A percentile compares a stretch with the other conserved stretches of the same genome.
Evolutionary conservation across 2,888 invertebrate species (phyloP).

Genomic region (Lasius platythorax): DNA sequence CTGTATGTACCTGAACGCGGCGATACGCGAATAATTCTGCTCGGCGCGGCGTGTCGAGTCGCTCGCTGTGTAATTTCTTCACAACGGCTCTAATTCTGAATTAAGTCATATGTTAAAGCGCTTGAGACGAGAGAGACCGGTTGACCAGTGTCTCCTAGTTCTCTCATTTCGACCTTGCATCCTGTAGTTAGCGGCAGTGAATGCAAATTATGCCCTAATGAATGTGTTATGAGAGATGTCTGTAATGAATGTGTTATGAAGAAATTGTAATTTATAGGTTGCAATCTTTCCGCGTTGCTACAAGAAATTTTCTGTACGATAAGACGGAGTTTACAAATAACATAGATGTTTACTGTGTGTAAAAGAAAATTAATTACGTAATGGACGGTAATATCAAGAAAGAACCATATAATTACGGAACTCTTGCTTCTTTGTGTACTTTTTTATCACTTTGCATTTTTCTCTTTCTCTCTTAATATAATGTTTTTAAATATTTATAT

Average conservation of each 20-base stretch:
- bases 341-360: not conserved
- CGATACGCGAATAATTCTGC: constrained; percentile 2
- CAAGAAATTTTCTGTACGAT: not conserved
- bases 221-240: constrained; percentile 25
- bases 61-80: constrained; percentile 18
- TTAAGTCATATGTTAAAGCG: constrained; percentile 21
- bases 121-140: constrained; percentile 5
- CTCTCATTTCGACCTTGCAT: constrained; percentile 31
- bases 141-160: constrained; percentile 23
- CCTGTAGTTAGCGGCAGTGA: constrained; percentile 37
- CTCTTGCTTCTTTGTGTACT: not conserved
- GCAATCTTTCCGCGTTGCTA: not conserved
- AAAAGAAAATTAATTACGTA: constrained; percentile 29
- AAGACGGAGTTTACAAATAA: not conserved
- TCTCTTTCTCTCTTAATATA: not conserved
- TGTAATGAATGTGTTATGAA: constrained; percentile 22
- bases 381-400: not conserved
- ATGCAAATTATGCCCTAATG: constrained; percentile 43
- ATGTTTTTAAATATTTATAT: not conserved
- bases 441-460: not conserved
- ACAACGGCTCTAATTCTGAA: constrained; percentile 18
- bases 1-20: not conserved
- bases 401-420: not conserved
- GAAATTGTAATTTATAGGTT: constrained; percentile 44
- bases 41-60: not conserved